Evolutionary conservation across 1,140 invertebrate species (phyloP), one percentile per base, ranked within the genome.

Genomic region (Eriosoma lanigerum): DNA sequence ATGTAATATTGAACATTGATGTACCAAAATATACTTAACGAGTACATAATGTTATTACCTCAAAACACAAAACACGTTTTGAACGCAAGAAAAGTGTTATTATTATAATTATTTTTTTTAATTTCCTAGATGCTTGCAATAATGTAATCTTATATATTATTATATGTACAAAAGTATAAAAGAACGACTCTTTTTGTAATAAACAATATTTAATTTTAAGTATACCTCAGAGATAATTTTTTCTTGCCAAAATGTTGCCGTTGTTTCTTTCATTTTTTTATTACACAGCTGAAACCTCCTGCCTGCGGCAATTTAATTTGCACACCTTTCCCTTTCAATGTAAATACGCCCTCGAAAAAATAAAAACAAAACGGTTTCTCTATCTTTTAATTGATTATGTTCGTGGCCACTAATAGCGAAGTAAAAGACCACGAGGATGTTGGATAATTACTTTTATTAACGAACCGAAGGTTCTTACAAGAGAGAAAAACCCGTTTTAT

Each of bases 371-470:
- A 60, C 24, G 15, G 32, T 44, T 62, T 62, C 38, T 62, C 75
- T 78, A 78, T 78, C 54, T 60, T 78, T 78, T 78, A 78, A 78
- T 78, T 78, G 75, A 78, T 78, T 60, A 78, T 62, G 52, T 78
- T 62, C 56, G 29, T 38, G 75, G 54, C 56, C 21, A 78, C 38
- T 78, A 60, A 78, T 60, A 78, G 56, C 75, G 38, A 60, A 60
- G 50, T 58, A 78, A 76, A 78, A 46, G 38, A 60, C 38, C 56
- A 78, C 62, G 58, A 46, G 56, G 44, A 46, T 24, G 56, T 26
- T 15, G 38, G 75, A 60, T 78, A 78, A 78, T 78, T 78, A 78
- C 38, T 78, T 78, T 78, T 78, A 78, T 78, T 78, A 78, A 78
- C 56, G 75, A 78, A 78, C 21, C 75, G 15, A 76, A 62, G 56